phyloP scores from a whole-genome alignment of 2,113 vertebrate genomes.

The Phainopepla nitens region DNA sequence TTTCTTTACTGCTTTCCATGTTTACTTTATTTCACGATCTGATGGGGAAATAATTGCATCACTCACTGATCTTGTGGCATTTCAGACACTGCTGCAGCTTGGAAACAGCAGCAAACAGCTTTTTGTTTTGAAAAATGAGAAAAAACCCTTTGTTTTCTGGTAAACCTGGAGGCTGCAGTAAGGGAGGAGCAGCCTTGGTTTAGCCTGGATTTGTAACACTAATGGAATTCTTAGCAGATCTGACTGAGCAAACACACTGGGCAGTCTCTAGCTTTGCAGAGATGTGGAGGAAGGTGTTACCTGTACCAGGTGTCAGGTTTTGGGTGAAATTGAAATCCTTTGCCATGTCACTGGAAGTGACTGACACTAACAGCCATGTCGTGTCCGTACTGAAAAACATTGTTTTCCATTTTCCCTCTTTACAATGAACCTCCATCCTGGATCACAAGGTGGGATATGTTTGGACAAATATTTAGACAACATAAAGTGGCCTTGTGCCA shows the following conservation, averaged over 20 bases:
- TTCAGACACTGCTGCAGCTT: constrained; percentile 1
- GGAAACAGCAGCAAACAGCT: not conserved
- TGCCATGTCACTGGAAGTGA: not conserved
- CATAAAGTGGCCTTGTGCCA: not conserved
- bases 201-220: not conserved
- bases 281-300: not conserved
- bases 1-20: constrained; percentile 26
- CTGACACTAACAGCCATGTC: not conserved
- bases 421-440: not conserved
- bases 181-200: not conserved
- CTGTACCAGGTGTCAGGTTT: not conserved
- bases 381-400: not conserved
- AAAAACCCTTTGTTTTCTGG: not conserved
- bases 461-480: not conserved
- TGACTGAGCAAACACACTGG: not conserved
- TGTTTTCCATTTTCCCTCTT: not conserved
- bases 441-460: not conserved
- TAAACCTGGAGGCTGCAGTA: not conserved
- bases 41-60: constrained; percentile 56
- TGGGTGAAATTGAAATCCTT: not conserved
- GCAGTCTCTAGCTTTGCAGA: not conserved
- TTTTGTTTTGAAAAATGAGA: not conserved
- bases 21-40: constrained; percentile 29
- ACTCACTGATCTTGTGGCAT: not conserved
- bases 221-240: not conserved